phyloP scores from a whole-genome alignment of 2,113 vertebrate species.

The Chiloscyllium plagiosum region DNA sequence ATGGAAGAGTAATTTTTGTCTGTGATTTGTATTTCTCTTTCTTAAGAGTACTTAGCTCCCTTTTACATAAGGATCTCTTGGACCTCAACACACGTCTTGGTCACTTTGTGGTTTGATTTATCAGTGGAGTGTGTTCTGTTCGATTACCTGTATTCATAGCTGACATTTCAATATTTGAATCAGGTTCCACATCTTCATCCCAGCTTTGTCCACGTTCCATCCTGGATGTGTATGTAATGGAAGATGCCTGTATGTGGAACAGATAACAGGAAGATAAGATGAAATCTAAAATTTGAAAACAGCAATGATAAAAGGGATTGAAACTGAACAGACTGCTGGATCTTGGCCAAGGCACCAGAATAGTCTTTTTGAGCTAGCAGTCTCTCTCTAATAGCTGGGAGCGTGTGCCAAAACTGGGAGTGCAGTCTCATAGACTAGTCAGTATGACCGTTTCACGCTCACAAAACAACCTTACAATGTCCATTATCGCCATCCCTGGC shows the following conservation, averaged over 20 bases:
- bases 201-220: slow-evolving; percentile 48
- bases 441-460: no score
- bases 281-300: neutral
- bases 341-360: no score
- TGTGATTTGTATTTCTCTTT: neutral
- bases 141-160: slow-evolving; percentile 80
- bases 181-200: slow-evolving; percentile 65
- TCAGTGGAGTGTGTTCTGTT: neutral
- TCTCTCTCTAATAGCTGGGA: no score
- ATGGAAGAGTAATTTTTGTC: neutral
- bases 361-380: no score
- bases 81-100: neutral
- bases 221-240: neutral
- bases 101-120: neutral
- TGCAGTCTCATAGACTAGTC: no score
- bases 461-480: no score
- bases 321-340: no score
- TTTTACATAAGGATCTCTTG: neutral
- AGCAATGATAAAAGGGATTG: neutral
- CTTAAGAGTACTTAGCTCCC: neutral
- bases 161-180: slow-evolving; percentile 50
- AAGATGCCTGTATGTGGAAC: neutral
- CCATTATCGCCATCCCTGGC: no score
- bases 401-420: no score
- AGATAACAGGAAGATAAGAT: neutral